A percentile compares a stretch with the other conserved stretches of the same genome.
Conservation (phyloP, 2,797 vertebrate genomes). For the Enteromius unitaeniatus region DNA sequence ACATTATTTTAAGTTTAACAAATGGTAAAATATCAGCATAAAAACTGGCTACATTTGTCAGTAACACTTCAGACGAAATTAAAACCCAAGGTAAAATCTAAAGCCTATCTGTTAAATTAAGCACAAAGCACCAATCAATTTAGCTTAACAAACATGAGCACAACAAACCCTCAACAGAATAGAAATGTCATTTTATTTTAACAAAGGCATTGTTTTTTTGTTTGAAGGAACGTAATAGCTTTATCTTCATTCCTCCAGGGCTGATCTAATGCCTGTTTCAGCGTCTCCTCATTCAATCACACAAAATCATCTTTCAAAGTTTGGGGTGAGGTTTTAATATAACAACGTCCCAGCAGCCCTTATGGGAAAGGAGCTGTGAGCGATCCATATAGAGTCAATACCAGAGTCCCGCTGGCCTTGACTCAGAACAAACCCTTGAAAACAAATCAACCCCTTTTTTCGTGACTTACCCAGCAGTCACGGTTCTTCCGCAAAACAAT, state of each 20-base stretch:
- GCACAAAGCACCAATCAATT: conserved; percentile 4
- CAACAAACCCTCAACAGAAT: not conserved
- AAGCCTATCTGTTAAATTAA: not conserved
- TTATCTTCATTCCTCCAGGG: conserved; percentile 21
- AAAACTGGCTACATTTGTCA: not conserved
- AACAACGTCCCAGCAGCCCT: not conserved
- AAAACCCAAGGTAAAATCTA: not conserved
- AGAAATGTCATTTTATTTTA: not conserved
- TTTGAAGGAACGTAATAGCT: not conserved
- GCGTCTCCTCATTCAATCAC: not conserved
- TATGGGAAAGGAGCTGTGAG: not conserved
- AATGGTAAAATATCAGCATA: too few species aligned
- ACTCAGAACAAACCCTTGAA: conserved; percentile 1
- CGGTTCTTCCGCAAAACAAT: conserved; percentile 8
- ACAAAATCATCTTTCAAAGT: not conserved
- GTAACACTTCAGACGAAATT: not conserved
- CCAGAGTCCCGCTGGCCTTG: not conserved
- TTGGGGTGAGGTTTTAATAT: conserved; percentile 28
- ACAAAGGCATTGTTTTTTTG: not conserved
- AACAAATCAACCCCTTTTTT: conserved; percentile 19
- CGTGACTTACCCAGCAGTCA: conserved; percentile 22
- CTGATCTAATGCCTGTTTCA: not conserved
- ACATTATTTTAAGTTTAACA: too few species aligned
- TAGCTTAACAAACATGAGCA: not conserved
- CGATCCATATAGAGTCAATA: conserved; percentile 21